Percentiles rank a stretch among this genome's conserved stretches.
Evolutionary conservation across 2,888 invertebrate genomes (phyloP).

Genomic region (Leuctra nigra): DNA sequence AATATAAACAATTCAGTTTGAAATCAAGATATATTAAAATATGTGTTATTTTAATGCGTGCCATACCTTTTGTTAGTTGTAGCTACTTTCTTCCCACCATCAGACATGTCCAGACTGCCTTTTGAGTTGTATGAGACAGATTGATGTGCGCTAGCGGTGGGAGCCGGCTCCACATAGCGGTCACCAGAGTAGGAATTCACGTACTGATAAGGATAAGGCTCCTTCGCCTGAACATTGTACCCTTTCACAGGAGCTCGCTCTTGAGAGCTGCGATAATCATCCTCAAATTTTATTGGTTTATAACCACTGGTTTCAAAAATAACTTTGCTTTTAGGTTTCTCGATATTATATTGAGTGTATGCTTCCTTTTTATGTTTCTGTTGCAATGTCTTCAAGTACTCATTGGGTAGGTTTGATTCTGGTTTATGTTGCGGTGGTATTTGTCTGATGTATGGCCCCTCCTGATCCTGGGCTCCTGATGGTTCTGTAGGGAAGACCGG

Average conservation of each 20-base stretch:
- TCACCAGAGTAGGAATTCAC: background rate
- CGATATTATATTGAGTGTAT: background rate
- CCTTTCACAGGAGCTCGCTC: background rate
- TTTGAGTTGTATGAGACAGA: background rate
- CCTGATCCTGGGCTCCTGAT: no score
- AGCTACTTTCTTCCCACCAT: background rate
- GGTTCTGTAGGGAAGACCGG: no score
- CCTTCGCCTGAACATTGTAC: background rate
- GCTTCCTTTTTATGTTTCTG: background rate
- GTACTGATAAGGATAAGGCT: constrained; percentile 13
- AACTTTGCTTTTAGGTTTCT: constrained; percentile 4
- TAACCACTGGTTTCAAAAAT: background rate
- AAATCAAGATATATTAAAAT: no score
- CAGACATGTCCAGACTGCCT: background rate
- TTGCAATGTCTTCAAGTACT: constrained; percentile 2
- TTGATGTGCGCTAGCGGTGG: constrained; percentile 10
- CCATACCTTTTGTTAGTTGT: background rate
- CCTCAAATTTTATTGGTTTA: constrained; percentile 8
- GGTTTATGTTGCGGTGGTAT: background rate
- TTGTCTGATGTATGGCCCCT: no score
- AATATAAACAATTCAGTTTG: no score
- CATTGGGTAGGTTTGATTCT: background rate
- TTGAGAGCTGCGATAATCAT: background rate
- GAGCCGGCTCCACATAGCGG: background rate
- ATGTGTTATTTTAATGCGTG: no score